phyloP scores from a whole-genome alignment of 1,140 invertebrate species.

The Gyrodactylus bullatarudis region DNA sequence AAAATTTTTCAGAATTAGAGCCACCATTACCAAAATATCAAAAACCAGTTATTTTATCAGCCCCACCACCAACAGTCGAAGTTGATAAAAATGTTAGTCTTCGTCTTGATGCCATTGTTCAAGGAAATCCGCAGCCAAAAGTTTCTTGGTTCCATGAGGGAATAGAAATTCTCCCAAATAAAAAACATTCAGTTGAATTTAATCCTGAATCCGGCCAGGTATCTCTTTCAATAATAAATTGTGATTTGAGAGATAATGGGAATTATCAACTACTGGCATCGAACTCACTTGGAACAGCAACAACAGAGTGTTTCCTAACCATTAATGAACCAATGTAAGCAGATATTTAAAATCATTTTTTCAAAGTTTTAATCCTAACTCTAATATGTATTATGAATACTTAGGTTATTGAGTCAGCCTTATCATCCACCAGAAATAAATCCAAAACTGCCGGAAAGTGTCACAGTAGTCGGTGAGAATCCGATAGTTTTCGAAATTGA shows the following conservation, averaged over 20 bases:
- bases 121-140: neutral
- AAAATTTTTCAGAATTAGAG: neutral
- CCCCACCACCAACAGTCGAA: neutral
- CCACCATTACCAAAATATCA: neutral
- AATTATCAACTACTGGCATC: neutral
- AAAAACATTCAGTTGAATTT: neutral
- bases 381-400: no score
- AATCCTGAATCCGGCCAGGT: neutral
- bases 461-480: neutral
- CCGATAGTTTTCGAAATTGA: conserved; percentile 31
- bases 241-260: neutral
- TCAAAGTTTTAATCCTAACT: no score
- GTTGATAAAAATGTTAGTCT: neutral
- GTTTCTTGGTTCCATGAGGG: neutral
- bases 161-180: neutral
- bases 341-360: no score
- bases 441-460: neutral
- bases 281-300: neutral
- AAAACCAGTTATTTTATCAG: neutral
- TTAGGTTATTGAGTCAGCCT: no score
- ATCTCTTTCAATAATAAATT: neutral
- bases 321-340: neutral
- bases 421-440: neutral
- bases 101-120: neutral
- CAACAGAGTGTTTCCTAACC: neutral